phyloP scores from a whole-genome alignment of 1,140 invertebrate genomes.

The Diplogasteroides magnus region DNA sequence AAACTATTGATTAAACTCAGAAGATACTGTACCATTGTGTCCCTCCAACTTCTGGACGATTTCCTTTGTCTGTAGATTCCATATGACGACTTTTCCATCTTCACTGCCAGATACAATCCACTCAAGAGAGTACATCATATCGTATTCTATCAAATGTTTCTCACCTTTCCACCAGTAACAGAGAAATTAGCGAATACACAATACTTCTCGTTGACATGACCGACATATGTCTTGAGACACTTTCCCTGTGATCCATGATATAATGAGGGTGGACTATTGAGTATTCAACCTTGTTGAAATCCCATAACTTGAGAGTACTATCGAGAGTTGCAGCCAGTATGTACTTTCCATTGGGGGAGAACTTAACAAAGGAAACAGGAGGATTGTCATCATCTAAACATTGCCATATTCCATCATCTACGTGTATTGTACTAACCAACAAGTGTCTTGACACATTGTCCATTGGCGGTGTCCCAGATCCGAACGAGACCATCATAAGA shows the following conservation, averaged over 20 bases:
- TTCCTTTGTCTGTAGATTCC: constrained; percentile 99
- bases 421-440: constrained; percentile 70
- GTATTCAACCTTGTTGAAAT: constrained; percentile 76
- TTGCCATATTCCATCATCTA: no score
- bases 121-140: constrained; percentile 59
- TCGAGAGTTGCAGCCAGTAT: constrained; percentile 95
- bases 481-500: constrained; percentile 99
- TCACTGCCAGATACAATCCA: constrained; percentile 99
- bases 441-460: constrained; percentile 95
- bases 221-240: constrained; percentile 93
- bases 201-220: constrained; percentile 98
- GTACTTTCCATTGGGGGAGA: constrained; percentile 99
- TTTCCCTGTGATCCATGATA: constrained; percentile 57
- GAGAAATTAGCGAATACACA: constrained; percentile 99
- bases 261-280: background rate
- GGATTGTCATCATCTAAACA: constrained; percentile 88
- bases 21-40: constrained; percentile 81
- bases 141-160: constrained; percentile 5
- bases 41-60: constrained; percentile 94
- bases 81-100: constrained; percentile 97
- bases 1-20: background rate
- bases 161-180: constrained; percentile 94
- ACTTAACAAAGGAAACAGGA: constrained; percentile 98
- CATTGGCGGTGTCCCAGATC: constrained; percentile 98
- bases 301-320: constrained; percentile 94